Conservation (phyloP, 1,140 invertebrate genomes). For the Vanessa tameamea region DNA sequence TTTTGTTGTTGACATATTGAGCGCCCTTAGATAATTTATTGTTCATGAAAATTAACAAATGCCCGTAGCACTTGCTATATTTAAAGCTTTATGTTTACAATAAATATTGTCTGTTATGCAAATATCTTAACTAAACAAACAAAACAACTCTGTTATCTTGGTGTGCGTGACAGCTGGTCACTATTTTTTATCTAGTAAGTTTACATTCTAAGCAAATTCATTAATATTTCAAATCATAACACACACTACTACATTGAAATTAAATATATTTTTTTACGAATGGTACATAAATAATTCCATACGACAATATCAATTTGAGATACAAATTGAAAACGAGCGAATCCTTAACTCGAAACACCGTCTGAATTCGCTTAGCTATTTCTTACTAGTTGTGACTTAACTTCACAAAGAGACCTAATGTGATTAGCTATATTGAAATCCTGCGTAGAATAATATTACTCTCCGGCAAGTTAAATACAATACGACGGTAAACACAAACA, state of each 20-base stretch:
- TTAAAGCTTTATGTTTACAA: not conserved
- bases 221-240: too few relatives aligned
- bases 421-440: conserved; percentile 26
- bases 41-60: not conserved
- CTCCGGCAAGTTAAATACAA: not conserved
- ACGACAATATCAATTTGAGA: not conserved
- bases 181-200: too few relatives aligned
- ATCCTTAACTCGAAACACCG: not conserved
- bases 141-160: too few relatives aligned
- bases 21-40: conserved; percentile 8
- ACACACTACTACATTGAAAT: too few relatives aligned
- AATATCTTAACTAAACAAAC: not conserved
- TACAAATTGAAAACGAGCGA: not conserved
- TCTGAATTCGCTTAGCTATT: conserved; percentile 18
- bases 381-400: conserved; percentile 20
- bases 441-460: conserved; percentile 16
- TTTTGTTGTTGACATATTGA: conserved; percentile 14
- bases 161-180: too few relatives aligned
- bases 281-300: not conserved
- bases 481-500: not conserved
- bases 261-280: not conserved
- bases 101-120: not conserved
- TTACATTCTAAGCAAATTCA: too few relatives aligned
- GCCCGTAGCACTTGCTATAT: not conserved
- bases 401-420: conserved; percentile 13